These are phyloP conservation scores for rabbit (Oryctolagus cuniculus) DNA, from an alignment of 2,113 vertebrate species.

Conservation along the genomic window mOryCun1.1 NC_091432.1:216261501-216262000, in stretches of 20 bases:
- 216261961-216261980: too few species aligned
- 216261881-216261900: too few species aligned
- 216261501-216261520: too few species aligned
- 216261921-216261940: too few species aligned
- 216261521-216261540: not conserved
- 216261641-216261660: not conserved
- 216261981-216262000: too few species aligned
- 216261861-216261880: too few species aligned
- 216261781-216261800: too few species aligned
- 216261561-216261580: not conserved
- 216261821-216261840: too few species aligned
- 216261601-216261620: not conserved
- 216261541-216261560: not conserved
- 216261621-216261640: not conserved
- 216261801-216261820: too few species aligned
- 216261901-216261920: too few species aligned
- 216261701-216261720: not conserved
- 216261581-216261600: not conserved
- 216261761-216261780: not conserved
- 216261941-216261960: too few species aligned
- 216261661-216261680: constrained; percentile 13
- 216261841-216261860: too few species aligned
- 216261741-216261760: constrained; percentile 1
- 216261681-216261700: not conserved
- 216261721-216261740: not conserved